Conservation (phyloP, 2,797 vertebrate genomes). For the Hirundo rustica region DNA sequence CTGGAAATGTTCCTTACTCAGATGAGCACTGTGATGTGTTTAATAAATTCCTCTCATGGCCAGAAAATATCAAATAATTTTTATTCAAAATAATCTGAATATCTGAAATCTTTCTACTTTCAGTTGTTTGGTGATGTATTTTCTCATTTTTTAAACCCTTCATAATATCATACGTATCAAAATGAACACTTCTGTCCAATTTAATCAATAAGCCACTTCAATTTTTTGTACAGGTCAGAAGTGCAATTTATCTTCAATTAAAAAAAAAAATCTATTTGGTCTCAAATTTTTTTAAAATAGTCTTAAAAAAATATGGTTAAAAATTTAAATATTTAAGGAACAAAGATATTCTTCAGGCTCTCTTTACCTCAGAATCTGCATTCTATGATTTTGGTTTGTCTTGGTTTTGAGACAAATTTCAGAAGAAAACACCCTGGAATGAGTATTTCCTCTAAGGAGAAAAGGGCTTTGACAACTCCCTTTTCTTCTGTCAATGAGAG, state of each 20-base stretch:
- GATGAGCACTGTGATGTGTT: not conserved
- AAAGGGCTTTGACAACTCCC: not conserved
- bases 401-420: rapidly evolving
- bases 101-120: not conserved
- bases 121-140: not conserved
- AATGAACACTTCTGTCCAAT: not conserved
- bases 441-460: not conserved
- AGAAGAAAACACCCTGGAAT: not conserved
- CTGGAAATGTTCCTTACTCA: not conserved
- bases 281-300: not conserved
- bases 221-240: not conserved
- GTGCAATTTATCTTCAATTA: not conserved
- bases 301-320: not conserved
- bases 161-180: not conserved
- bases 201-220: not conserved
- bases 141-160: not conserved
- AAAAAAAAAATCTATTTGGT: not conserved
- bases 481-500: not conserved
- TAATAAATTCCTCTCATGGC: not conserved
- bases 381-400: not conserved
- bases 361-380: not conserved
- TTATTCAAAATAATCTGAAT: not conserved
- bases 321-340: not conserved
- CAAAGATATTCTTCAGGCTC: not conserved
- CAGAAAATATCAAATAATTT: not conserved